Evolutionary conservation across 2,797 vertebrate species (phyloP).

Genomic region (Phrynocephalus forsythii): DNA sequence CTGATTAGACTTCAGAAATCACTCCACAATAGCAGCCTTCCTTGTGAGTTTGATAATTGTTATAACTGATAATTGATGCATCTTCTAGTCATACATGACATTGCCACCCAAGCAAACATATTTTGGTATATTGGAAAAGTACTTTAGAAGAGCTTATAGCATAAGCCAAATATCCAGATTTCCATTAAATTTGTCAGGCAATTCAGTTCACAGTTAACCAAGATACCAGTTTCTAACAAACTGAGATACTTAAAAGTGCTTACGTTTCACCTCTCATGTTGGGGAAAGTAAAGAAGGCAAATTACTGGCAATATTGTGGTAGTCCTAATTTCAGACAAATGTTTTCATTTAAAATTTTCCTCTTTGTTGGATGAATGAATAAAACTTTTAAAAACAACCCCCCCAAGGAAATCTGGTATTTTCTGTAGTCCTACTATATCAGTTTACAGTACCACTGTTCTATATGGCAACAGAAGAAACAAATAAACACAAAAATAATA

Average conservation of each 20-base stretch:
- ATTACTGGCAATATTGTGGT: neutral
- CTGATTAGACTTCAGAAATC: neutral
- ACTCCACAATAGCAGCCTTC: neutral
- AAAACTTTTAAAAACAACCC: neutral
- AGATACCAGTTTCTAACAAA: neutral
- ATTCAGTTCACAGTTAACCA: slow-evolving; percentile 22
- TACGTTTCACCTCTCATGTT: neutral
- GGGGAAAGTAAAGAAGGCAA: neutral
- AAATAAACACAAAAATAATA: neutral
- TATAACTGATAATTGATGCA: neutral
- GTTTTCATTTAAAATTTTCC: neutral
- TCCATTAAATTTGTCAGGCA: slow-evolving; percentile 4
- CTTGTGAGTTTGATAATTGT: neutral
- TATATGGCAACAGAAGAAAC: neutral
- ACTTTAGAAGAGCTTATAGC: neutral
- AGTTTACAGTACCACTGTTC: neutral
- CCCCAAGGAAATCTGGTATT: neutral
- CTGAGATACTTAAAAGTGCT: neutral
- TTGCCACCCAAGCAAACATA: slow-evolving; percentile 1
- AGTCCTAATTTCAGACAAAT: neutral
- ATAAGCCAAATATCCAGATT: neutral
- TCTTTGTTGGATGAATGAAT: neutral
- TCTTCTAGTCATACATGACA: neutral
- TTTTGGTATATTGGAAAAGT: neutral
- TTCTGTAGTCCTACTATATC: neutral